phyloP scores from a whole-genome alignment of 2,113 vertebrate genomes.

The Leucopsar rothschildi region DNA sequence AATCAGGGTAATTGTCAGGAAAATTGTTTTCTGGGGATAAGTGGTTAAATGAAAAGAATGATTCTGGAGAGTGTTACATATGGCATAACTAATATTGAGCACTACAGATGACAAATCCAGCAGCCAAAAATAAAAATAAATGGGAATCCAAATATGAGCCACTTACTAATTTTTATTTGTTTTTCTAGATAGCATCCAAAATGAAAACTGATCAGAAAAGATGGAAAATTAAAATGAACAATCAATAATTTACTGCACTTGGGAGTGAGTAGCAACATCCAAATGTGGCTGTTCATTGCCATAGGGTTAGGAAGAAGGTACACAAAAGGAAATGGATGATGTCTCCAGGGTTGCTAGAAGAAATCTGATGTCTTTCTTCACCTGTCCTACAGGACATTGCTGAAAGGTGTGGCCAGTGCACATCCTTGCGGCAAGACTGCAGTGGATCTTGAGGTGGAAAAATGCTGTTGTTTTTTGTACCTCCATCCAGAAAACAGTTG shows the following conservation, averaged over 20 bases:
- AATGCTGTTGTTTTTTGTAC: not conserved
- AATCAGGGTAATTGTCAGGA: constrained; percentile 1
- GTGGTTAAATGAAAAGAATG: not conserved
- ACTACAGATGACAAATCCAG: not conserved
- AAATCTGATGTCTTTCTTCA: not conserved
- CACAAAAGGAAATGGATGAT: not conserved
- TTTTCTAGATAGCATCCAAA: constrained; percentile 9
- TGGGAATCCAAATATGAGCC: not conserved
- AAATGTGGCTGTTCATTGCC: not conserved
- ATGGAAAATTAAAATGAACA: not conserved
- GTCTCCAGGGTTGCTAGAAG: not conserved
- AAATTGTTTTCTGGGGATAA: not conserved
- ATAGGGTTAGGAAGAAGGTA: not conserved
- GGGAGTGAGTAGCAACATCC: not conserved
- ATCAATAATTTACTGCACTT: not conserved
- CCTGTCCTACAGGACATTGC: not conserved
- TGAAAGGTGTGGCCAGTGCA: constrained; percentile 2
- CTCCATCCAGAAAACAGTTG: not conserved
- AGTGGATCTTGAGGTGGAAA: not conserved
- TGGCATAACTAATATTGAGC: not conserved
- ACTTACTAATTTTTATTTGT: not conserved
- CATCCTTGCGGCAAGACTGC: not conserved
- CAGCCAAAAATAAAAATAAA: not conserved
- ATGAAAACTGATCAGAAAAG: not conserved
- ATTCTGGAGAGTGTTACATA: not conserved